Evolutionary conservation across 2,797 vertebrate species (phyloP).

Genomic region (Darevskia nairensis): DNA sequence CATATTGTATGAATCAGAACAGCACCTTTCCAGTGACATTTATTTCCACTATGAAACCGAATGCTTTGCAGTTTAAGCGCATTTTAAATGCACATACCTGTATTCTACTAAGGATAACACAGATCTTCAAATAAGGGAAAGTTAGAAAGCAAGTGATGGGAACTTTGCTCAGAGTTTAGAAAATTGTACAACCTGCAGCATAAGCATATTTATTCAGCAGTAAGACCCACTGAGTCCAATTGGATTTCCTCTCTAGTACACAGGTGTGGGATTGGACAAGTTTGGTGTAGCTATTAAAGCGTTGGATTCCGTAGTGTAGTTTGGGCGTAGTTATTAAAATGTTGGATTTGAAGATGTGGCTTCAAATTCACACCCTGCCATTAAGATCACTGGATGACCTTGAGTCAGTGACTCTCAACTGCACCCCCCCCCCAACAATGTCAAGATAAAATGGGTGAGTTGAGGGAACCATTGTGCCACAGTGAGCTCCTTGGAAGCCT

Average conservation of each 20-base stretch:
- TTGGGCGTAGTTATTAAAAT: neutral
- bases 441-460: neutral
- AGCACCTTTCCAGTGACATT: constrained; percentile 1
- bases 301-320: neutral
- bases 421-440: neutral
- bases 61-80: neutral
- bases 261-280: neutral
- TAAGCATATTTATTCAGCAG: neutral
- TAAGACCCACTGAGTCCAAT: neutral
- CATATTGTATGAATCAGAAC: constrained; percentile 14
- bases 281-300: neutral
- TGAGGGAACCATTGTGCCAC: neutral
- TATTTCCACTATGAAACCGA: neutral
- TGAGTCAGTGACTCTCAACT: neutral
- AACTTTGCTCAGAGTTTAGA: neutral
- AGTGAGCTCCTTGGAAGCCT: neutral
- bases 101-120: neutral
- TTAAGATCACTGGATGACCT: neutral
- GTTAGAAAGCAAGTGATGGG: neutral
- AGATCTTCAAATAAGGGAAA: neutral
- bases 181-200: neutral
- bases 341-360: neutral
- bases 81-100: neutral
- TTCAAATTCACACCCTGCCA: neutral
- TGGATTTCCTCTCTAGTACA: neutral